Evolutionary conservation across 2,797 vertebrate species (phyloP), one percentile per base, ranked within the genome.

Genomic region (Fistularia tabacaria): DNA sequence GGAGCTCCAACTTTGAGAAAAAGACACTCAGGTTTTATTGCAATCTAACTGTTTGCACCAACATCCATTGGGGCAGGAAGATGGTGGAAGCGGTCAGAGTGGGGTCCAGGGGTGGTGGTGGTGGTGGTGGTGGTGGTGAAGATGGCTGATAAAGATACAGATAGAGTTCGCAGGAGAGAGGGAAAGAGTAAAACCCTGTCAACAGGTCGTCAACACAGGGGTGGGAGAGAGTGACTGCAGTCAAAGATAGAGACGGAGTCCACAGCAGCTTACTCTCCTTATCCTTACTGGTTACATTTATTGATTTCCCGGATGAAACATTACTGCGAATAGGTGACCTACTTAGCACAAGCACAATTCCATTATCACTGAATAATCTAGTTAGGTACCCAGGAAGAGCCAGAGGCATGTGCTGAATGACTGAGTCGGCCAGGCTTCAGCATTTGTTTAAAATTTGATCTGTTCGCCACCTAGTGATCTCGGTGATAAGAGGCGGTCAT

Each of bases 261-360:
- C 60, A 56, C 54, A 42, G 13, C 7, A 37, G 51, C 64, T 57
- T 61, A 61, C 70, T 61, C 80, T 80, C 67, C 77, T 65, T 69
- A 66, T 62, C 12, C 10, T 6, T 11, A 43, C 6, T 43, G 42
- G 25, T 43, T 37, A 37, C 6, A 62, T 51, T 51, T 70, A 76
- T 76, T 72, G 51, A 75, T 72, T 79, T 84, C 65, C 52, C 65
- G 67, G 49, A 81, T 78, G 77, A 84, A 84, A 73, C 62, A 43
- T 57, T 61, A n/a, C 69, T 45, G 53, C 72, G 70, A 77, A 76
- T 57, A 61, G 11, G 64, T 69, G 71, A 56, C 78, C 80, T 85
- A 80, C 77, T 87, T 79, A 78, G 62, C 56, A 7, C 42, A 57
- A 46, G 43, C 38, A 2, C 48, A 59, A 76, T 79, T 76, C 46